Evolutionary conservation across 1,140 invertebrate species (phyloP).

Genomic region (Calliphora vicina): DNA sequence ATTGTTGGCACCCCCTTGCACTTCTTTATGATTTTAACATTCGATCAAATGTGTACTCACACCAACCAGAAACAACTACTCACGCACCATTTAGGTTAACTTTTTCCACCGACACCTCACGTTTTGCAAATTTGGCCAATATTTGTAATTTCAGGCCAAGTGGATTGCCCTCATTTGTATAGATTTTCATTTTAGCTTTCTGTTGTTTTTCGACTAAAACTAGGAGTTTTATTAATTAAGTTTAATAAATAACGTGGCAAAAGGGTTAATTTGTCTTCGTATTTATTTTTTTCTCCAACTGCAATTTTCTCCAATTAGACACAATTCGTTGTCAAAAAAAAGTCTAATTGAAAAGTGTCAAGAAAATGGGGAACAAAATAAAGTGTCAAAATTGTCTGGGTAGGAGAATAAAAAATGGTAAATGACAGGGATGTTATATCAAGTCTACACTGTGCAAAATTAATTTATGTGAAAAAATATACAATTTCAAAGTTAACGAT

Average conservation of each 20-base stretch:
- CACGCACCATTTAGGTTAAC: constrained; percentile 67
- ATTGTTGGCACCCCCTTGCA: background rate
- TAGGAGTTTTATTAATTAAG: background rate
- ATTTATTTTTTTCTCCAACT: background rate
- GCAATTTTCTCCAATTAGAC: constrained; percentile 19
- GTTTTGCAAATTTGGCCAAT: constrained; percentile 70
- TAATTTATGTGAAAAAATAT: no score
- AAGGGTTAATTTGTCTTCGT: background rate
- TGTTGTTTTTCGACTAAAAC: background rate
- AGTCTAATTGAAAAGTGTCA: background rate
- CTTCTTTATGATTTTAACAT: no score
- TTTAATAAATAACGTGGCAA: constrained; percentile 31
- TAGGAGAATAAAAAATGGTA: no score
- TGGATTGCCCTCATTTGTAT: constrained; percentile 76
- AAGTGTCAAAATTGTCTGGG: background rate
- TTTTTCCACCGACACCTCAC: constrained; percentile 66
- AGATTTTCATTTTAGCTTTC: constrained; percentile 68
- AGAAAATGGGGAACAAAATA: background rate
- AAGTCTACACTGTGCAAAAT: no score
- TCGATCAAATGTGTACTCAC: no score
- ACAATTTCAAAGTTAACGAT: no score
- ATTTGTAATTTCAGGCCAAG: constrained; percentile 75
- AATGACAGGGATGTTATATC: no score
- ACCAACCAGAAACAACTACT: background rate
- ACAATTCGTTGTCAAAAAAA: background rate